Evolutionary conservation across 2,888 invertebrate species (phyloP), one percentile per base, ranked within the genome.

Genomic region (Aphidoletes aphidimyza): DNA sequence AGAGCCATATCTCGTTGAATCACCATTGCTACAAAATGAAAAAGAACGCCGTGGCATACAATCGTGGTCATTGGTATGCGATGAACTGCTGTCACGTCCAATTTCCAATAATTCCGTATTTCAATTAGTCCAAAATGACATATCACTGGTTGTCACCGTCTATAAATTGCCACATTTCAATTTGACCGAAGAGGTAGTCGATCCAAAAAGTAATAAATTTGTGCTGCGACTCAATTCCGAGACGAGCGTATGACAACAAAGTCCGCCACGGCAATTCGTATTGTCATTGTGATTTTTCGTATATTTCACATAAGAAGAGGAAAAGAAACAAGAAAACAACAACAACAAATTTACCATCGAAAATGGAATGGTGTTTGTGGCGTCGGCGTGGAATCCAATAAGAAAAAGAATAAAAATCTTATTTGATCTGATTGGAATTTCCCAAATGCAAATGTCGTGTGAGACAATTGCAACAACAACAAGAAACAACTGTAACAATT

Each of bases 201-300:
- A 98, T 91, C 97, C 98, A 0, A 97, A 98, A 90, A 96, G 95
- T 88, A 98, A 98, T 90, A 95, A 97, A 89, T 99, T 98, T 92
- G 95, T 98, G 84, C 91, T 98, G 86, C 92, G 97, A 88, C 91
- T 98, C 83, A 98, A 98, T 89, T 98, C 98, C 0, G 98, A 99
- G 90, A 98, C 98, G 83, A 98, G 98, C 0, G 98, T 98, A 90
- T 98, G 94, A 95, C 93, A 69, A 69, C 69, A 69, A 69, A 30
- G 69, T 69, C 11, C 69, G 30, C 34, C 69, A 30, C 14, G 69
- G 14, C 69, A 69, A 69, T 69, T 69, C 30, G 30, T 69, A 30
- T 69, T 69, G 69, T 69, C 30, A 30, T 69, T 69, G 2, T 69
- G 30, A 69, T 34, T 69, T 6, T 42, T 69, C 30, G 30, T n/a